A percentile compares a stretch with the other conserved stretches of the same genome.
Evolutionary conservation across 1,140 invertebrate genomes (phyloP).

Genomic region (Macrobrachium rosenbergii): DNA sequence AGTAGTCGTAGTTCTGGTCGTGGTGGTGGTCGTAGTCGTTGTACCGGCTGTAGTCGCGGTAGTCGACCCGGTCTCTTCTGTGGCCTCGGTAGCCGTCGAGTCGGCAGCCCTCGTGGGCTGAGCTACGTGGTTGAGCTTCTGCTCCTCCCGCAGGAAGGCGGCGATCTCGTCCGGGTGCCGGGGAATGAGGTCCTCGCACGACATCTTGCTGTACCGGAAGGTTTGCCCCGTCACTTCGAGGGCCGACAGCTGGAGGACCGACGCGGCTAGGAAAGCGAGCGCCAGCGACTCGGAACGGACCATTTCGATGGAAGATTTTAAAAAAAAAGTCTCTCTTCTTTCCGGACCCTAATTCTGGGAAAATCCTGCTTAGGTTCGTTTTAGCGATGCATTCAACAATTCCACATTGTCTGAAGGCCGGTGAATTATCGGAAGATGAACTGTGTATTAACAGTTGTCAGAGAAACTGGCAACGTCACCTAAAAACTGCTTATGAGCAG

Average conservation of each 20-base stretch:
- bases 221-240: background rate
- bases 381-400: no score
- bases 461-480: no score
- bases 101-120: background rate
- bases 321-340: no score
- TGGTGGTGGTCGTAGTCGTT: background rate
- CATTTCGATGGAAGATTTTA: no score
- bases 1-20: constrained; percentile 26
- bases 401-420: no score
- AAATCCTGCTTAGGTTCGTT: no score
- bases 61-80: background rate
- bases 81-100: background rate
- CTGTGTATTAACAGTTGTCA: no score
- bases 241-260: background rate
- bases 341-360: no score
- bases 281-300: background rate
- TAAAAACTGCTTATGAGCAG: no score
- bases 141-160: background rate
- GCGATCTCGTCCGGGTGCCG: constrained; percentile 1
- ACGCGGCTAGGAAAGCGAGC: background rate
- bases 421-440: no score
- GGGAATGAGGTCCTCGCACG: constrained; percentile 22
- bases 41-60: background rate
- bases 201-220: constrained; percentile 8
- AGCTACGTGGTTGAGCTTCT: background rate